A percentile compares a stretch with the other conserved stretches of the same genome.
These are phyloP conservation scores for Mormyrus proboscirostris DNA, from an alignment of 2,797 vertebrate species.

Conservation along the genomic window DNA sequence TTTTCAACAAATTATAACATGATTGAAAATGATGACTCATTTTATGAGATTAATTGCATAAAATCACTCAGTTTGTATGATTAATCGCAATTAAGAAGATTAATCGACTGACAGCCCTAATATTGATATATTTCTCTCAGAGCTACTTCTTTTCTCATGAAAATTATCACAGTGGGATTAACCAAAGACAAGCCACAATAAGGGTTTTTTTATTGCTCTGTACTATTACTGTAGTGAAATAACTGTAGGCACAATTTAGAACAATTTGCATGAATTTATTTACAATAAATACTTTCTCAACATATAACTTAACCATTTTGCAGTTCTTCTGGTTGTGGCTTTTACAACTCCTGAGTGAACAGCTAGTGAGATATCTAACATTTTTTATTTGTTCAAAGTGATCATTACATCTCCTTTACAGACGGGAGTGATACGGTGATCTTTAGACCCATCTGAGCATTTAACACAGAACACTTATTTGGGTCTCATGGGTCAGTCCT, in stretches of 20 bases:
- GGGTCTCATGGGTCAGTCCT: neutral
- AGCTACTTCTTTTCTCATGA: neutral
- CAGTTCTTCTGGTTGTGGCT: neutral
- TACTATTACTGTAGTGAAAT: neutral
- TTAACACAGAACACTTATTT: neutral
- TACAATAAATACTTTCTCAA: neutral
- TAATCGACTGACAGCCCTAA: neutral
- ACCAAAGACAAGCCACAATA: neutral
- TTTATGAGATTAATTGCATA: neutral
- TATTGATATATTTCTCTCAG: neutral
- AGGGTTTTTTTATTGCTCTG: neutral
- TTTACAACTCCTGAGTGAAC: neutral
- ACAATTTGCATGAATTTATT: neutral
- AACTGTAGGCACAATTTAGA: neutral
- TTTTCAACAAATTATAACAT: neutral
- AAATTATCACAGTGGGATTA: neutral
- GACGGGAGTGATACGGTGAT: neutral
- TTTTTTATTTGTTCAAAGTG: neutral
- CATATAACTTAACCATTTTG: neutral
- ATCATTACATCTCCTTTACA: neutral
- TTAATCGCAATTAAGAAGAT: neutral
- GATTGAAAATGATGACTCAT: neutral
- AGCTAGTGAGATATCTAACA: neutral
- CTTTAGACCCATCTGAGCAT: neutral
- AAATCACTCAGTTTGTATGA: neutral